Base-by-base conservation (phyloP, 2,888 invertebrate genomes). In the Digitonthophagus gazella region DNA sequence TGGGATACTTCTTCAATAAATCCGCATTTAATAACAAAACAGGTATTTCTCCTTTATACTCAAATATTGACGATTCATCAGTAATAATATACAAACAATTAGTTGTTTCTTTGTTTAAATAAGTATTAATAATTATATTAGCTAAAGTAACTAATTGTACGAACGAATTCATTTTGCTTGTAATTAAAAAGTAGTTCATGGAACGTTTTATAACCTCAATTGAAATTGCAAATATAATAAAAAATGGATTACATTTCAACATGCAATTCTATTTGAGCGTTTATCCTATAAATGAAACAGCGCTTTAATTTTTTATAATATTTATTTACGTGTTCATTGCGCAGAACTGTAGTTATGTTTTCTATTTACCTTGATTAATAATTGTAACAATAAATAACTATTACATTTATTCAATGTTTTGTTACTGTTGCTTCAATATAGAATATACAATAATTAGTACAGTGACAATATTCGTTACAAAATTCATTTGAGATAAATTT, bases 51-150 rank as follows among this genome's bases (percentile, higher is more conserved):
- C 67, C 66, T 6, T 44, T 54, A 22, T 70, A 67, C 11, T 65
- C 56, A 15, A 70, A 70, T 15, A 54, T 28, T n/a, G 15, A 15
- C 11, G 57, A 15, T 14, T 18, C 2, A 61, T 61, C 64, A 5
- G 28, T 58, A 14, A 69, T 66, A 19, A 69, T 56, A 4, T 56
- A 58, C 3, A 69, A n/a, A 64, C 69, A 69, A 15, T 18, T 19
- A 4, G 69, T 64, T 14, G 61, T 14, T 16, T 44, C 28, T 44
- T 44, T 44, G 3, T 58, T 64, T 19, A 69, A 69, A 56, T 69
- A 69, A 0, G 57, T 67, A 0, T 67, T 20, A 3, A 69, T 69
- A 11, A 69, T 67, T 11, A 64, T 57, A 11, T 66, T 69, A 3
- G 67, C 28, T 44, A 69, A 19, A 11, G 61, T 20, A 8, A 44